Conservation (phyloP, 2,888 invertebrate genomes). For the Tolmerus cingulatus region DNA sequence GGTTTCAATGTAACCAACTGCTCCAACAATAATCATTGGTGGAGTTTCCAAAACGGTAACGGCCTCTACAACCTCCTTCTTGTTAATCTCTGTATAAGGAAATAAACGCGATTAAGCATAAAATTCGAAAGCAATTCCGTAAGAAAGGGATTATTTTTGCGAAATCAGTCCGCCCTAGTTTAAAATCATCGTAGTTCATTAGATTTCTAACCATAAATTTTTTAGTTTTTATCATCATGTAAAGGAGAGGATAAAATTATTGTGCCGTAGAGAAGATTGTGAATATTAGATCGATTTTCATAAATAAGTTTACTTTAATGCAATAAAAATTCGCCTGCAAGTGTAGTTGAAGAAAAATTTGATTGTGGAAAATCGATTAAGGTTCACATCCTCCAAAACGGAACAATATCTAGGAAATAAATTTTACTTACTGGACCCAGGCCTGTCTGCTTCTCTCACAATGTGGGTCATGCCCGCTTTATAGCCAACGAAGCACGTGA, state of each 20-base stretch:
- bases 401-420: background rate
- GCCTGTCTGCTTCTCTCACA: slow-evolving; percentile 97
- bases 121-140: background rate
- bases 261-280: background rate
- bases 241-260: background rate
- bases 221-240: slow-evolving; percentile 46
- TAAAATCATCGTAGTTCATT: slow-evolving; percentile 57
- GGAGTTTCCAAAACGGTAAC: slow-evolving; percentile 98
- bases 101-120: background rate
- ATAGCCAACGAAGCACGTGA: slow-evolving; percentile 97
- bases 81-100: slow-evolving; percentile 87
- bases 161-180: slow-evolving; percentile 66
- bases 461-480: slow-evolving; percentile 99
- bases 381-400: background rate
- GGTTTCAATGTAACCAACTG: slow-evolving; percentile 98
- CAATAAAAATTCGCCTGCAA: too few relatives aligned
- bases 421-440: slow-evolving; percentile 91
- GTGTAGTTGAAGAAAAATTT: background rate
- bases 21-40: slow-evolving; percentile 97
- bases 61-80: slow-evolving; percentile 99
- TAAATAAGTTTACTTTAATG: background rate
- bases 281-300: too few relatives aligned
- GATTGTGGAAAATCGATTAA: background rate
- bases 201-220: slow-evolving; percentile 48
- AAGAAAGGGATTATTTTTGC: background rate